Percentiles rank a stretch among this genome's conserved stretches.
phyloP scores from a whole-genome alignment of 2,797 vertebrate genomes.

The Diplodus sargus region DNA sequence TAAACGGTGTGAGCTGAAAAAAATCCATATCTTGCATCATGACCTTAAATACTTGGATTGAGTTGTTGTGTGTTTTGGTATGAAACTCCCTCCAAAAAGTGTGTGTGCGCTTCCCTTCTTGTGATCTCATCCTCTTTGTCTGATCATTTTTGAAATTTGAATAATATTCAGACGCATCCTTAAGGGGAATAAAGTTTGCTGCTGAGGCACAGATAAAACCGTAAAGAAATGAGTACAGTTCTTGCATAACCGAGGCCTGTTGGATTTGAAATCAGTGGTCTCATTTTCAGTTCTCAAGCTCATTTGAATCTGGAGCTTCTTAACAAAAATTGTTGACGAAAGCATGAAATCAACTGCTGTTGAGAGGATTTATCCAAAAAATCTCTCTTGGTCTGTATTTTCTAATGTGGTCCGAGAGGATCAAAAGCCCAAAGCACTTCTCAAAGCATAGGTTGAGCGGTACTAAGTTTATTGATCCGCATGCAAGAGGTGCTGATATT shows the following conservation, averaged over 20 bases:
- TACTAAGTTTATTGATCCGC: slow-evolving; percentile 27
- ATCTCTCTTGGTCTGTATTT: background rate
- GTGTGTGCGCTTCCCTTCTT: background rate
- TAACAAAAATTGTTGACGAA: background rate
- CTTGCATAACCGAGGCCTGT: background rate
- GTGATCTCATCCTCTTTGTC: background rate
- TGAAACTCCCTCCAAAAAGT: slow-evolving; percentile 6
- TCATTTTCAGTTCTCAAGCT: background rate
- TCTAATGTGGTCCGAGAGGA: background rate
- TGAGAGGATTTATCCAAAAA: background rate
- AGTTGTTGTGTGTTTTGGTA: background rate
- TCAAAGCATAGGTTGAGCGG: background rate
- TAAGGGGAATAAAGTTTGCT: background rate
- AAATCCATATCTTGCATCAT: no score
- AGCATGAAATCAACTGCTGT: background rate
- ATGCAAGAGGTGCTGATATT: slow-evolving; percentile 6
- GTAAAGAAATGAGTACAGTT: background rate
- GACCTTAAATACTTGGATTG: background rate
- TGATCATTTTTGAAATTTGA: background rate
- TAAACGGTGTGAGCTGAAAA: no score
- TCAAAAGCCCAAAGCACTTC: slow-evolving; percentile 5
- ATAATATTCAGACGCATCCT: no score
- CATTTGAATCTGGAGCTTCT: background rate
- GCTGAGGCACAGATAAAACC: background rate
- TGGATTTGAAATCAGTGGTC: background rate